Base-by-base conservation (phyloP, 1,140 invertebrate genomes). In the Drosophila bocki region DNA sequence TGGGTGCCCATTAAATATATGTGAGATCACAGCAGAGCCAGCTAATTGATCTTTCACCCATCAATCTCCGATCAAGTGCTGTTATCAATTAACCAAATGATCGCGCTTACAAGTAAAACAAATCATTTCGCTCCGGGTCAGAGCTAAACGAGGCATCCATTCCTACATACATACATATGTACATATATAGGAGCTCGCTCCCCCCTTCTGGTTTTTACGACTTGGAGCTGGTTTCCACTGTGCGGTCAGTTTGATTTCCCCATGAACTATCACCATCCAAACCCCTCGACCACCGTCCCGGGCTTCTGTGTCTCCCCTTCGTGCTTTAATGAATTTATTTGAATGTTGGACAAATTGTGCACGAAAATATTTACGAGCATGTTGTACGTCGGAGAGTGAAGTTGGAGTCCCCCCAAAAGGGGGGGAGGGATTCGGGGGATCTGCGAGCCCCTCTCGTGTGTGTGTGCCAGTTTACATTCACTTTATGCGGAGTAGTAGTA, bases 281-380 rank as follows among this genome's bases (percentile, higher is more conserved):
- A 8, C 48, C 51, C 19, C 32, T n/a, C 22, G 17, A 22, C 9
- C 57, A 12, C 12, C 11, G 58, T 32, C 58, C 58, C 42, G n/a
- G 48, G 63, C 67, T 56, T 45, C 67, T 68, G 47, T 45, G 47
- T 58, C 54, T 44, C 53, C 67, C 45, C 44, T 37, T 60, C 56
- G 71, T 87, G 79, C 83, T 62, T 91, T 91, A 90, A 90, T 90
- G 85, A 90, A 90, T 90, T 90, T 90, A 90, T 90, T 85, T 91
- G 86, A 88, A 86, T 90, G 85, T 91, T 90, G 85, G 85, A 90
- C 85, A 90, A 90, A 90, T 90, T 90, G 85, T 90, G 81, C 85
- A 88, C 85, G 74, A 81, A 90, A 72, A 90, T 91, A 90, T 90
- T 90, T 90, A 90, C 86, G 85, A 90, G 62, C 82, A 75, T 88